These are phyloP conservation scores for Ariolimax columbianus DNA, from an alignment of 2,888 invertebrate genomes.

Conservation along the genomic window DNA sequence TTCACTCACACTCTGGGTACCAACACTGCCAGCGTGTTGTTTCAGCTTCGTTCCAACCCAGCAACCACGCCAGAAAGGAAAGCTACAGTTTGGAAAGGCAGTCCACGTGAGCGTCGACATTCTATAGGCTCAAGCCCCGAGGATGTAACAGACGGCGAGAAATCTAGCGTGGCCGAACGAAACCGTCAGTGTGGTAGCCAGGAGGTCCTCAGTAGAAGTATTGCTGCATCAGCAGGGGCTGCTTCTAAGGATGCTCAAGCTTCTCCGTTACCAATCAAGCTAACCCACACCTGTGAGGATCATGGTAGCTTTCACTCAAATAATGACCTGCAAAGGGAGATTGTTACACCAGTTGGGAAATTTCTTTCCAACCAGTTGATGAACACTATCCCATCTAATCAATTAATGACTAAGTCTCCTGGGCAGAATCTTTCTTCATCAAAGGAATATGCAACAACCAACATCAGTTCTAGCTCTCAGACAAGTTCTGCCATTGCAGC, in stretches of 20 bases:
- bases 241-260: slow-evolving; percentile 5
- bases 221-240: slow-evolving; percentile 39
- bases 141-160: slow-evolving; percentile 57
- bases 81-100: slow-evolving; percentile 71
- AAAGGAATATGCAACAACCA: slow-evolving; percentile 2
- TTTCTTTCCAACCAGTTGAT: not conserved
- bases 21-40: slow-evolving; percentile 25
- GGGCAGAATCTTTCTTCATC: slow-evolving; percentile 17
- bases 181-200: slow-evolving; percentile 64
- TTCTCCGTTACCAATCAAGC: not conserved
- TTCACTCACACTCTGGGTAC: slow-evolving; percentile 33
- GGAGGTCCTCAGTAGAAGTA: slow-evolving; percentile 54
- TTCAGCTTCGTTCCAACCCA: slow-evolving; percentile 9
- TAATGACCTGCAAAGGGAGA: not conserved
- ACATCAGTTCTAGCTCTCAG: not conserved
- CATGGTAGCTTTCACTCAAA: slow-evolving; percentile 25
- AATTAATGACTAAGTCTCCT: not conserved
- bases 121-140: slow-evolving; percentile 73
- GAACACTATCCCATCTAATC: not conserved
- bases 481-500: not conserved
- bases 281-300: not conserved
- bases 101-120: slow-evolving; percentile 69
- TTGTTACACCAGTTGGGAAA: too few relatives aligned
- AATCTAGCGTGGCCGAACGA: slow-evolving; percentile 47
- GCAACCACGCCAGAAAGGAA: slow-evolving; percentile 54